Evolutionary conservation across 2,797 vertebrate genomes (phyloP).

Genomic region (Setipinna tenuifilis): DNA sequence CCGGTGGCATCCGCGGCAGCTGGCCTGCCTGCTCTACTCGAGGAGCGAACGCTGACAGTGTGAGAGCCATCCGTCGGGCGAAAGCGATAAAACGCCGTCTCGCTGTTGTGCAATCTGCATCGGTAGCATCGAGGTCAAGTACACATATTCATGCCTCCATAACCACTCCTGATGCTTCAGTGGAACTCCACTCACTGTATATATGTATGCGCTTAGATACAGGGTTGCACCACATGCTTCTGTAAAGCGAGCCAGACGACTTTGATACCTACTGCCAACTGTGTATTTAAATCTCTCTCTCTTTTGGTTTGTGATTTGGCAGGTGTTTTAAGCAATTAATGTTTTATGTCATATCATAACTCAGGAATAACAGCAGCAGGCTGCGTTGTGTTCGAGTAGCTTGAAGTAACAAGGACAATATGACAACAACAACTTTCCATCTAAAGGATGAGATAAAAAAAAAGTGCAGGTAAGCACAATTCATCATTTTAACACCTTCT

Average conservation of each 20-base stretch:
- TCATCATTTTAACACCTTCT: too few species aligned
- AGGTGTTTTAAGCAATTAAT: not conserved
- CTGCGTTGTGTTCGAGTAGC: not conserved
- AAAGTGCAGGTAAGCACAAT: not conserved
- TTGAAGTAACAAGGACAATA: not conserved
- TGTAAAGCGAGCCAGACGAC: not conserved
- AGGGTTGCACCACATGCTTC: not conserved
- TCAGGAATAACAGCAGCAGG: not conserved
- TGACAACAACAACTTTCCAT: not conserved
- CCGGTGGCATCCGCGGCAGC: not conserved
- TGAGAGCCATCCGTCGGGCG: not conserved
- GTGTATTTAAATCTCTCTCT: not conserved
- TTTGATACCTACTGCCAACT: not conserved
- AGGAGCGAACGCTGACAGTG: not conserved
- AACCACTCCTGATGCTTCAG: not conserved
- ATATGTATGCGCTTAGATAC: not conserved
- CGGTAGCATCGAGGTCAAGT: not conserved
- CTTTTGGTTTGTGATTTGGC: not conserved
- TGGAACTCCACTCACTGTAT: not conserved
- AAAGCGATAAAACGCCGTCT: too few species aligned
- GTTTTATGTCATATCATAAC: not conserved
- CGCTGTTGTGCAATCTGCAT: constrained; percentile 4
- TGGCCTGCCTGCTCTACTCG: not conserved
- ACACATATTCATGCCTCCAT: not conserved
- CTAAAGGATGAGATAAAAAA: not conserved